These are phyloP conservation scores for Perizoma flavofasciatum DNA, from an alignment of 2,888 invertebrate genomes.

Conservation along the genomic window DNA sequence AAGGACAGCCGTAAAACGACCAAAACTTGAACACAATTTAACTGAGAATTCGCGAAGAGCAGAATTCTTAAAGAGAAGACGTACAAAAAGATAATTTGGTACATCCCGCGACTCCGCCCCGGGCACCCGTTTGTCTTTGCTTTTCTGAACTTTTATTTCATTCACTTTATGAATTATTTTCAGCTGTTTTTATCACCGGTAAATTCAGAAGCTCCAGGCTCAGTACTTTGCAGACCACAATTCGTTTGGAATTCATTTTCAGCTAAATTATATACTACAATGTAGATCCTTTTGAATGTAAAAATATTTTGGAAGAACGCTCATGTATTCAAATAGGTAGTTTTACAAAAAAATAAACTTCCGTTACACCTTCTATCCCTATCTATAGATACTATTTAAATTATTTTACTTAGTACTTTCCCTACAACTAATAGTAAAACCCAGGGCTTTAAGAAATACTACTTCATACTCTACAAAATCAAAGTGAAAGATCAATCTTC, in stretches of 20 bases:
- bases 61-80: constrained; percentile 73
- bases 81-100: constrained; percentile 79
- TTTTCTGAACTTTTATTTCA: constrained; percentile 79
- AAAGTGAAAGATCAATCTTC: not conserved
- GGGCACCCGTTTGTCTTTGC: constrained; percentile 78
- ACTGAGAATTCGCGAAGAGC: constrained; percentile 66
- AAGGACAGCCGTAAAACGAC: constrained; percentile 75
- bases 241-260: not conserved
- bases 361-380: too few species aligned
- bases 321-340: too few species aligned
- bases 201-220: constrained; percentile 60
- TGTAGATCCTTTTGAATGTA: too few species aligned
- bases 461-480: not conserved
- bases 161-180: constrained; percentile 80
- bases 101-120: constrained; percentile 54
- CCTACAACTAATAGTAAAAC: too few species aligned
- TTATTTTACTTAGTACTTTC: too few species aligned
- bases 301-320: too few species aligned
- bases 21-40: constrained; percentile 79
- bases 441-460: too few species aligned
- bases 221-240: constrained; percentile 41
- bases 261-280: not conserved
- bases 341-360: too few species aligned
- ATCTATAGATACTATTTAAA: too few species aligned
- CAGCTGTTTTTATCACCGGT: constrained; percentile 75